phyloP scores from a whole-genome alignment of 2,113 vertebrate genomes.

The Hippocampus barbouri region DNA sequence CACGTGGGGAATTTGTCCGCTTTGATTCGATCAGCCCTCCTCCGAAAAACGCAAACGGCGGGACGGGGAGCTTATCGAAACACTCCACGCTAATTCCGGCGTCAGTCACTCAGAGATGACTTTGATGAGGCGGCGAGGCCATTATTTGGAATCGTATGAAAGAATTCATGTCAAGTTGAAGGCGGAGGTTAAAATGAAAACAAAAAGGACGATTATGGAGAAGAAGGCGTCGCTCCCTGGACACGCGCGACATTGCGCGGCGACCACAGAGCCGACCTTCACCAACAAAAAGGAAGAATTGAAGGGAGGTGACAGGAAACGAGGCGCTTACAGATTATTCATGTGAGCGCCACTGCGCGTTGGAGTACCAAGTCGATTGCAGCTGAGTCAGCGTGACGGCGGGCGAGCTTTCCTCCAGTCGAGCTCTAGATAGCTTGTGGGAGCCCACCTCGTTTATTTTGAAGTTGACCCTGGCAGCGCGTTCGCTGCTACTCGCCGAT shows the following conservation, averaged over 20 bases:
- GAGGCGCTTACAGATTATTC: not conserved
- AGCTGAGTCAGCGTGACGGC: no score
- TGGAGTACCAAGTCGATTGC: no score
- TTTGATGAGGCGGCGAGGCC: not conserved
- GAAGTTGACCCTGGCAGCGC: no score
- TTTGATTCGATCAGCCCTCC: slow-evolving; percentile 45
- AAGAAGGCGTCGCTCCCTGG: not conserved
- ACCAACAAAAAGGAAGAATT: not conserved
- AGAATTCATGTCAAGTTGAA: not conserved
- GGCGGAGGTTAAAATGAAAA: not conserved
- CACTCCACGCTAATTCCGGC: slow-evolving; percentile 19
- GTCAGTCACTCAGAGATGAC: slow-evolving; percentile 10
- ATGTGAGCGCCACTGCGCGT: not conserved
- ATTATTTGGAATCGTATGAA: not conserved
- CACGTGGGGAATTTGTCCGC: slow-evolving; percentile 37
- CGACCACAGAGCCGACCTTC: not conserved
- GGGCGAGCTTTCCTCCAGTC: no score
- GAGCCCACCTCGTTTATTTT: no score
- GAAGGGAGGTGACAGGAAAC: not conserved
- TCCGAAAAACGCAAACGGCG: slow-evolving; percentile 30
- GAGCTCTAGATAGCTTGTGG: no score
- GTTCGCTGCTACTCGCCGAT: no score
- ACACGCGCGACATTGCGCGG: not conserved
- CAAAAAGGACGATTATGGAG: not conserved
- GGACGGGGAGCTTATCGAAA: slow-evolving; percentile 17